These are phyloP conservation scores for Microvelia longipes DNA, from an alignment of 1,140 invertebrate genomes.

Conservation along the genomic window DNA sequence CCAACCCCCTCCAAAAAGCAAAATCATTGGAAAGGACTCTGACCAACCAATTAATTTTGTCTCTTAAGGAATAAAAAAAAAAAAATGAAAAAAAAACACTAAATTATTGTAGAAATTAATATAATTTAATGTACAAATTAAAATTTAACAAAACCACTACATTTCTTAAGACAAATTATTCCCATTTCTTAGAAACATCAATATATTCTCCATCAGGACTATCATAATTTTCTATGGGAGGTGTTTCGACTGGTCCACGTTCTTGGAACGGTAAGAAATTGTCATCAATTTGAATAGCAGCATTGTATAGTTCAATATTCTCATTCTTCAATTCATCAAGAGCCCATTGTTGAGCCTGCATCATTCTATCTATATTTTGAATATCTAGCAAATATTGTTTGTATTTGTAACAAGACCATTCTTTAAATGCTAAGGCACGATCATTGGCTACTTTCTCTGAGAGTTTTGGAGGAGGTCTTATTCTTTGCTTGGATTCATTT, in stretches of 20 bases:
- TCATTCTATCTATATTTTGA: conserved; percentile 47
- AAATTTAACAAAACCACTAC: not conserved
- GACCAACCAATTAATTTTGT: too few relatives aligned
- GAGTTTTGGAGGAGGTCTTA: conserved; percentile 31
- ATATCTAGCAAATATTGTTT: conserved; percentile 43
- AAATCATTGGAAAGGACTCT: too few relatives aligned
- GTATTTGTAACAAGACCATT: conserved; percentile 54
- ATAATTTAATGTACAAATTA: not conserved
- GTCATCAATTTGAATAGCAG: conserved; percentile 61
- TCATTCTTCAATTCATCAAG: conserved; percentile 55
- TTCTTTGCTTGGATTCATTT: conserved; percentile 44
- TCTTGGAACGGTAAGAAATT: conserved; percentile 44
- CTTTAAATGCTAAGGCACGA: conserved; percentile 43
- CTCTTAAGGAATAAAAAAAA: too few relatives aligned
- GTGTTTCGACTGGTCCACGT: conserved; percentile 56
- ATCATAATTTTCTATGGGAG: conserved; percentile 58
- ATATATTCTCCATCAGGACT: conserved; percentile 69
- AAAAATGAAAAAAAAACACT: too few relatives aligned
- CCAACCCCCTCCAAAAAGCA: too few relatives aligned
- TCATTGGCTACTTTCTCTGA: conserved; percentile 35
- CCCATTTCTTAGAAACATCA: conserved; percentile 65
- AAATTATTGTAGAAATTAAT: not conserved
- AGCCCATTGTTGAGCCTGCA: conserved; percentile 54
- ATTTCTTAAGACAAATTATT: not conserved
- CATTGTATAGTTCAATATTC: conserved; percentile 66